Base-by-base conservation (phyloP, 2,888 invertebrate species). In the Adelognathus sp. region DNA sequence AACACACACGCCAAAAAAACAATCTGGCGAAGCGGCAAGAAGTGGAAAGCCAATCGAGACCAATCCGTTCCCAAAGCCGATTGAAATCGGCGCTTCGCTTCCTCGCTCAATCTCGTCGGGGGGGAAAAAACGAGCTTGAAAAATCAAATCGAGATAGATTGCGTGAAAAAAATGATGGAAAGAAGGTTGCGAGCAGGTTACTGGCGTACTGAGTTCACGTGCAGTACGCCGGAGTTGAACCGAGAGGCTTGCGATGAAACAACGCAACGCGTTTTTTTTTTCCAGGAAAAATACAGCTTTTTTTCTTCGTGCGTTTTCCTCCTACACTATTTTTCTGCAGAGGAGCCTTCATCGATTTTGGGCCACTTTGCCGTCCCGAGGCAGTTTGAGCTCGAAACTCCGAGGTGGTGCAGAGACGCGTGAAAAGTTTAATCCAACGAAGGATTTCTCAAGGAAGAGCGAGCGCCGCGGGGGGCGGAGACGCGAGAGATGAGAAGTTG, bases 341-440 rank as follows among this genome's bases (percentile, higher is more conserved):
- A 39, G 52, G 46, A 36, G 58, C 18, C 27, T 27, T 39, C 67
- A 54, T 50, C 44, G 77, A 77, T 63, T 77, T 71, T 24, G 16
- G 56, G 31, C 54, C 67, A 77, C 41, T 76, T 76, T 72, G 41
- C 66, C 36, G 44, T 56, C 50, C 33, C 14, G 50, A 21, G 31
- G 41, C 36, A 36, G 18, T 24, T 41, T 16, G 29, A 54, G 33
- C 33, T 3, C 33, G 24, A 46, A 46, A 58, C 46, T 46, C 16
- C 50, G 66, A 50, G 64, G 50, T 44, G 60, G 52, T 71, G 63
- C 76, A 71, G 50, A 60, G 71, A 76, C 66, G 71, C 66, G 71
- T 76, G 63, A 76, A 72, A 72, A 72, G 66, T 72, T 71, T 72
- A 72, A 72, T 72, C 66, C 71, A 54, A 61, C 50, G 50, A 60